Evolutionary conservation across 2,888 invertebrate genomes (phyloP).

Genomic region (Yponomeuta plumbellus): DNA sequence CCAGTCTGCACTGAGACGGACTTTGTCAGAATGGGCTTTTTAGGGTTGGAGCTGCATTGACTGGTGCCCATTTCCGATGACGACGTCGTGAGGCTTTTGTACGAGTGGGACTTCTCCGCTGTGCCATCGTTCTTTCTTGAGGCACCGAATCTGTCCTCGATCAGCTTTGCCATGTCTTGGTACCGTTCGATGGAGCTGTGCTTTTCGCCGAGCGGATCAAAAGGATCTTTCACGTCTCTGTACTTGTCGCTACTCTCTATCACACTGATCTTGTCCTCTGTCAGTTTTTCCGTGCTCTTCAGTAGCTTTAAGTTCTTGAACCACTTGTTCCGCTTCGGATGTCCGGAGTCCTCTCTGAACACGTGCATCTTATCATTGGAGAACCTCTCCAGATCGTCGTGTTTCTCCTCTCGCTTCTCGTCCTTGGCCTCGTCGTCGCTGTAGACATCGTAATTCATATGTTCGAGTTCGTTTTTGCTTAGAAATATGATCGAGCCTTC

Average conservation of each 20-base stretch:
- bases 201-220: constrained; percentile 79
- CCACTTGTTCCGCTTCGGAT: constrained; percentile 80
- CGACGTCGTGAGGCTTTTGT: constrained; percentile 71
- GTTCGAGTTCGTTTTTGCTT: constrained; percentile 80
- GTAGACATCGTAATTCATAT: constrained; percentile 76
- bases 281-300: constrained; percentile 61
- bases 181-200: constrained; percentile 83
- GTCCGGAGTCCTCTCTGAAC: constrained; percentile 65
- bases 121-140: constrained; percentile 62
- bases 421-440: constrained; percentile 71
- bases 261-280: constrained; percentile 63
- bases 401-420: constrained; percentile 58
- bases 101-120: constrained; percentile 70
- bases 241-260: constrained; percentile 58
- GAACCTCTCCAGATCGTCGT: constrained; percentile 53
- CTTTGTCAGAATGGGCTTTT: constrained; percentile 68
- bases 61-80: constrained; percentile 73
- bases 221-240: constrained; percentile 70
- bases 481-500: constrained; percentile 82
- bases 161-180: constrained; percentile 82
- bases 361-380: constrained; percentile 69
- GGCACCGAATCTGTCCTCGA: constrained; percentile 80
- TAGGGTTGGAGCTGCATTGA: constrained; percentile 67
- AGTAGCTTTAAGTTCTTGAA: constrained; percentile 78
- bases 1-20: constrained; percentile 73